These are phyloP conservation scores for Hydropsyche tenuis DNA, from an alignment of 1,140 invertebrate genomes.

Conservation along the genomic window DNA sequence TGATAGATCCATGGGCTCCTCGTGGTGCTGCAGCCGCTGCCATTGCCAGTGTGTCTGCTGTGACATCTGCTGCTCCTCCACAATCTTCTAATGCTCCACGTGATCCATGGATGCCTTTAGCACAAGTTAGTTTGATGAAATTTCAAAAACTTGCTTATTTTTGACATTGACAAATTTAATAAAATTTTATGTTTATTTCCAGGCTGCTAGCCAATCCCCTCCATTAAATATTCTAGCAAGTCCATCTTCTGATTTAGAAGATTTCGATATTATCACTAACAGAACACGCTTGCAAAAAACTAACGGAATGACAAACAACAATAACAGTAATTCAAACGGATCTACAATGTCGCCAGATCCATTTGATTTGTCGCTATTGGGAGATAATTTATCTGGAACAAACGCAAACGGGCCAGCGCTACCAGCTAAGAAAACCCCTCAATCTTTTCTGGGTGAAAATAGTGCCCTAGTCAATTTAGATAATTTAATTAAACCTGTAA, in stretches of 20 bases:
- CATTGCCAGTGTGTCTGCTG: constrained; percentile 49
- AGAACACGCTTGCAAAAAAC: constrained; percentile 59
- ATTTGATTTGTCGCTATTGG: constrained; percentile 73
- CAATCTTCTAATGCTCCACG: constrained; percentile 51
- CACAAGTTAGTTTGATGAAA: constrained; percentile 49
- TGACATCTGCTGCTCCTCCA: constrained; percentile 44
- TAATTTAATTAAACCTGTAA: constrained; percentile 80
- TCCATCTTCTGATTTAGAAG: constrained; percentile 77
- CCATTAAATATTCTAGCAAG: constrained; percentile 59
- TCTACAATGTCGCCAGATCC: constrained; percentile 67
- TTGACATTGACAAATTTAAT: no score
- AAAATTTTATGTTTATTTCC: constrained; percentile 14
- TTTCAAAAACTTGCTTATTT: not conserved
- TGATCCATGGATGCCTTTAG: constrained; percentile 52
- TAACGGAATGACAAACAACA: constrained; percentile 54
- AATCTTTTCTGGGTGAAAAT: constrained; percentile 93
- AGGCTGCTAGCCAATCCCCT: constrained; percentile 45
- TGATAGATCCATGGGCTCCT: constrained; percentile 38
- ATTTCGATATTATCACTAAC: constrained; percentile 84
- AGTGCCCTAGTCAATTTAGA: constrained; percentile 93
- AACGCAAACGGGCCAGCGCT: constrained; percentile 56
- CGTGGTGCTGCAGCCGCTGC: constrained; percentile 43
- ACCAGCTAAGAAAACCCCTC: constrained; percentile 83
- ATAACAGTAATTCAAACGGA: constrained; percentile 52
- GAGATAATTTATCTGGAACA: constrained; percentile 62